Conservation (phyloP, 1,140 invertebrate species). For the Harlomillsia oculata region DNA sequence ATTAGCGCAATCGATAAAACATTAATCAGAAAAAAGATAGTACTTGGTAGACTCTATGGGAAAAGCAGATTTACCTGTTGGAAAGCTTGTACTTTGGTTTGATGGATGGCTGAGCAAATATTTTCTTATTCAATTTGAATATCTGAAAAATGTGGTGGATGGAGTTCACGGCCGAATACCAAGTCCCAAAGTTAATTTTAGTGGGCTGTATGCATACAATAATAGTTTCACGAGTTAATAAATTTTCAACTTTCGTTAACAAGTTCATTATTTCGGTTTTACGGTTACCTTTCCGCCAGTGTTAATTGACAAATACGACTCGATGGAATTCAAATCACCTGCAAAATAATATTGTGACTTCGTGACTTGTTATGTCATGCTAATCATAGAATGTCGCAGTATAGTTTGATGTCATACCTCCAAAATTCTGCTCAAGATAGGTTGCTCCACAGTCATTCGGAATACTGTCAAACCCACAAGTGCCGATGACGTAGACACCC, state of each 20-base stretch:
- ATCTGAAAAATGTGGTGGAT: constrained; percentile 55
- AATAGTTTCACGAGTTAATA: constrained; percentile 1
- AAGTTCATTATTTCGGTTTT: constrained; percentile 1
- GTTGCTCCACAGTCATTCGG: constrained; percentile 71
- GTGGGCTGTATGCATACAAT: constrained; percentile 37
- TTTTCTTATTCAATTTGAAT: constrained; percentile 48
- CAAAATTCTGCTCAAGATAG: constrained; percentile 1
- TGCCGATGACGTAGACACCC: constrained; percentile 72
- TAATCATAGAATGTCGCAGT: background rate
- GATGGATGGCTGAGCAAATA: constrained; percentile 57
- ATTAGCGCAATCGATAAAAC: background rate
- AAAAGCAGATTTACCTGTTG: constrained; percentile 6
- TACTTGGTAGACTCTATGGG: too few species aligned
- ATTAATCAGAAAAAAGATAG: background rate
- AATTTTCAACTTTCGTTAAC: constrained; percentile 1
- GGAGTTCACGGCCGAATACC: constrained; percentile 69
- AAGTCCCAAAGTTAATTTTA: constrained; percentile 63
- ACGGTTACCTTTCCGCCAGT: constrained; percentile 37
- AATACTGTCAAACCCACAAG: constrained; percentile 81
- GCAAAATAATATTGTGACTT: constrained; percentile 27
- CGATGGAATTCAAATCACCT: constrained; percentile 64
- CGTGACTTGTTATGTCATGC: background rate
- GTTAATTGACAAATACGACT: constrained; percentile 53
- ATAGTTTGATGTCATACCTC: background rate
- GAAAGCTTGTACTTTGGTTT: constrained; percentile 42